These are phyloP conservation scores for Drosophila tristis DNA, from an alignment of 1,140 invertebrate genomes.

Conservation along the genomic window DNA sequence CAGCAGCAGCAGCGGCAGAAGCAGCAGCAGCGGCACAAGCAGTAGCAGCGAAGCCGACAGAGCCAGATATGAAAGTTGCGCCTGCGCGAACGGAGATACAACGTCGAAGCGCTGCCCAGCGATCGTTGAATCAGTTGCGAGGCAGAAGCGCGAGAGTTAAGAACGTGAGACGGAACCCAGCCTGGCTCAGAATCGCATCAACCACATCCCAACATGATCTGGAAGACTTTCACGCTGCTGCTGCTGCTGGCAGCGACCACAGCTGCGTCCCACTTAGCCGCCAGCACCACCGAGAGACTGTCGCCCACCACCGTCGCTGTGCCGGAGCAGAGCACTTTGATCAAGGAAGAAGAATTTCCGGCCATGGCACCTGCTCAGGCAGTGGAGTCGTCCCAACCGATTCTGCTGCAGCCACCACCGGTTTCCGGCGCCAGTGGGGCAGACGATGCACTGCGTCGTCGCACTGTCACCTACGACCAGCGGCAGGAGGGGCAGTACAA, in stretches of 20 bases:
- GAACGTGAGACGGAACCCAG: constrained; percentile 53
- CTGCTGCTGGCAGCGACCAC: constrained; percentile 22
- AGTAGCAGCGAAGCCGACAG: constrained; percentile 33
- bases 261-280: constrained; percentile 1
- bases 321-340: constrained; percentile 5
- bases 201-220: constrained; percentile 39
- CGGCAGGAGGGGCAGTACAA: constrained; percentile 88
- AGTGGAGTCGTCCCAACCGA: constrained; percentile 27
- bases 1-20: constrained; percentile 38
- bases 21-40: constrained; percentile 15
- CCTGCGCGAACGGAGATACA: constrained; percentile 53
- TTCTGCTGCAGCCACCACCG: constrained; percentile 35
- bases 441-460: constrained; percentile 55
- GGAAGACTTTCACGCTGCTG: constrained; percentile 55
- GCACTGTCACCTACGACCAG: constrained; percentile 85
- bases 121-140: constrained; percentile 68
- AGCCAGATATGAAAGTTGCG: constrained; percentile 76
- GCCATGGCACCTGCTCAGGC: constrained; percentile 49
- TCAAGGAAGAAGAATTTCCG: constrained; percentile 59
- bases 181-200: constrained; percentile 7
- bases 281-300: constrained; percentile 26
- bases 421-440: constrained; percentile 13
- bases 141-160: constrained; percentile 67
- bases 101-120: constrained; percentile 50
- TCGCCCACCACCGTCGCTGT: constrained; percentile 3